Percentiles rank a stretch among this genome's conserved stretches.
Evolutionary conservation across 1,140 invertebrate species (phyloP).

Genomic region (Olivierus martensii): DNA sequence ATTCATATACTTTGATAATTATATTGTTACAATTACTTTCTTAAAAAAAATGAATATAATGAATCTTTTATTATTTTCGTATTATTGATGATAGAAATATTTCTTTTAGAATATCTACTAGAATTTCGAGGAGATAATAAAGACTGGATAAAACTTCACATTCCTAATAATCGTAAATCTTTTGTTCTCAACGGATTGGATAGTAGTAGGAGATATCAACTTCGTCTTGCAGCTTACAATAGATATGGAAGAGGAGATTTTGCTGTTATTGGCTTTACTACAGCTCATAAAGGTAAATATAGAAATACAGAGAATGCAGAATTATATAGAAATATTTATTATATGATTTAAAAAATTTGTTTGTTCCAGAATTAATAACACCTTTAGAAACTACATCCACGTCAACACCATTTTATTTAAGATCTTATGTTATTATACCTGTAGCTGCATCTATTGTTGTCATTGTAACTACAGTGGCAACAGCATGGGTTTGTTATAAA

Average conservation of each 20-base stretch:
- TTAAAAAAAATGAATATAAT: too few relatives aligned
- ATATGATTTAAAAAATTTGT: too few relatives aligned
- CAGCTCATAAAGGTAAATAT: constrained; percentile 9
- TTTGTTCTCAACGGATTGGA: constrained; percentile 12
- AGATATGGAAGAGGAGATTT: constrained; percentile 15
- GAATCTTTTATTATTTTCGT: background rate
- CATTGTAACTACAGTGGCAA: constrained; percentile 14
- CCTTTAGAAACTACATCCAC: too few relatives aligned
- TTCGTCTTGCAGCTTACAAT: constrained; percentile 15
- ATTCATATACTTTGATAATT: background rate
- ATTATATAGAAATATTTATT: too few relatives aligned
- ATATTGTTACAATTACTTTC: background rate
- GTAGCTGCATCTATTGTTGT: constrained; percentile 16
- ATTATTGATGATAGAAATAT: background rate
- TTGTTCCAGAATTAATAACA: too few relatives aligned
- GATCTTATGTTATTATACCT: constrained; percentile 15
- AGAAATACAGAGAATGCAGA: too few relatives aligned
- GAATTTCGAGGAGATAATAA: constrained; percentile 11
- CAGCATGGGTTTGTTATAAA: constrained; percentile 16
- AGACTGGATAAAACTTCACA: constrained; percentile 13
- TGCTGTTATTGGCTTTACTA: constrained; percentile 13
- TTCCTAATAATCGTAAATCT: constrained; percentile 8
- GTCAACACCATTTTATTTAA: constrained; percentile 12
- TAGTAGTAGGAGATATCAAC: constrained; percentile 8
- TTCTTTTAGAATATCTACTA: constrained; percentile 13